These are phyloP conservation scores for Gymnarchus niloticus DNA, from an alignment of 2,113 vertebrate genomes.

Conservation along the genomic window DNA sequence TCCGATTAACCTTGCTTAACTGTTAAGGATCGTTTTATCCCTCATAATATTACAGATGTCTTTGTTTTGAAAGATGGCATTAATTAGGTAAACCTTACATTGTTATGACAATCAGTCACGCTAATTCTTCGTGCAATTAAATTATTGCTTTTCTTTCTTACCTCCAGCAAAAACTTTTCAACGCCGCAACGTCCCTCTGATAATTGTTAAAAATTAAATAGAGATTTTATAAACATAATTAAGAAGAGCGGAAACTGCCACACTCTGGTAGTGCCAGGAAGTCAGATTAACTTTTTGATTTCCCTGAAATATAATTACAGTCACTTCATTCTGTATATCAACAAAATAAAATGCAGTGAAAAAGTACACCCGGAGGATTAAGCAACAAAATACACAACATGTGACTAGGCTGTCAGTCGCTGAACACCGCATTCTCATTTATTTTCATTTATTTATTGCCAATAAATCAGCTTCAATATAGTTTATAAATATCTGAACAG, in stretches of 20 bases:
- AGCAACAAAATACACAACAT: neutral
- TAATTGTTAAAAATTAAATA: slow-evolving; percentile 29
- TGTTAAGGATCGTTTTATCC: slow-evolving; percentile 17
- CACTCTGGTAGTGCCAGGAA: slow-evolving; percentile 6
- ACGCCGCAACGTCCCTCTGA: slow-evolving; percentile 19
- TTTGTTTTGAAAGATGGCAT: slow-evolving; percentile 15
- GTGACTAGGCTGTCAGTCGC: neutral
- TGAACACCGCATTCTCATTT: neutral
- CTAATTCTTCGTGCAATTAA: slow-evolving; percentile 17
- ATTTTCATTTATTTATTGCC: neutral
- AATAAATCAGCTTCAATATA: neutral
- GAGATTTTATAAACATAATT: slow-evolving; percentile 20
- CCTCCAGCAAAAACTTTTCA: slow-evolving; percentile 22
- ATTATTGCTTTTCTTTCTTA: slow-evolving; percentile 19
- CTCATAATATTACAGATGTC: slow-evolving; percentile 24
- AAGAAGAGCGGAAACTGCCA: slow-evolving; percentile 13
- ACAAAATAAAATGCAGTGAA: slow-evolving; percentile 11
- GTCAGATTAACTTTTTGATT: slow-evolving; percentile 22
- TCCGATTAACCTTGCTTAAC: slow-evolving; percentile 38
- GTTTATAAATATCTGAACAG: neutral
- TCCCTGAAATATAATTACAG: slow-evolving; percentile 25
- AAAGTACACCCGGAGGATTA: slow-evolving; percentile 1
- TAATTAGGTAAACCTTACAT: neutral
- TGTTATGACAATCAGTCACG: slow-evolving; percentile 25
- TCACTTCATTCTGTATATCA: slow-evolving; percentile 18